A percentile compares a stretch with the other conserved stretches of the same genome.
Evolutionary conservation across 2,113 vertebrate genomes (phyloP).

Genomic region (Spheniscus mendiculus): DNA sequence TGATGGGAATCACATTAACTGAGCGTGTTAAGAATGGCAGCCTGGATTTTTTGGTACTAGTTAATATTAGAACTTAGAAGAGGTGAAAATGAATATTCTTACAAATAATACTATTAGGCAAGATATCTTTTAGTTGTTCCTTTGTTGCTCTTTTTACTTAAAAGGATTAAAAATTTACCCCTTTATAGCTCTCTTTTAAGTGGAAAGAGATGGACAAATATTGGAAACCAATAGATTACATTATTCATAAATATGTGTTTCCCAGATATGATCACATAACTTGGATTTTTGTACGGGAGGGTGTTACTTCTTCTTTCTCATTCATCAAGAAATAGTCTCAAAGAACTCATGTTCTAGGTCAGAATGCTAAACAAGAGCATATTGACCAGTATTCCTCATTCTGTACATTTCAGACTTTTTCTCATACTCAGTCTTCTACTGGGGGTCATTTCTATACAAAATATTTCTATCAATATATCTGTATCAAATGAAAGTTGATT

Average conservation of each 20-base stretch:
- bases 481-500: neutral
- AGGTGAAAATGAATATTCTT: neutral
- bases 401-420: neutral
- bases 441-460: neutral
- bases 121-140: neutral
- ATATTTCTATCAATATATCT: neutral
- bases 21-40: neutral
- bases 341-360: neutral
- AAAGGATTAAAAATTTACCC: neutral
- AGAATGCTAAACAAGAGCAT: neutral
- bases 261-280: neutral
- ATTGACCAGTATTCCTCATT: neutral
- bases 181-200: neutral
- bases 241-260: neutral
- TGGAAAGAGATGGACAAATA: neutral
- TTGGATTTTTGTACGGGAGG: accelerated
- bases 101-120: neutral
- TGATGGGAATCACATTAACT: neutral
- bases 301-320: neutral
- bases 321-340: neutral
- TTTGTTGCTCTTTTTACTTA: neutral
- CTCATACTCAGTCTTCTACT: neutral
- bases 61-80: neutral
- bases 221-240: neutral
- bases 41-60: neutral